phyloP scores from a whole-genome alignment of 2,797 vertebrate species.

The Sebastes oblongus region DNA sequence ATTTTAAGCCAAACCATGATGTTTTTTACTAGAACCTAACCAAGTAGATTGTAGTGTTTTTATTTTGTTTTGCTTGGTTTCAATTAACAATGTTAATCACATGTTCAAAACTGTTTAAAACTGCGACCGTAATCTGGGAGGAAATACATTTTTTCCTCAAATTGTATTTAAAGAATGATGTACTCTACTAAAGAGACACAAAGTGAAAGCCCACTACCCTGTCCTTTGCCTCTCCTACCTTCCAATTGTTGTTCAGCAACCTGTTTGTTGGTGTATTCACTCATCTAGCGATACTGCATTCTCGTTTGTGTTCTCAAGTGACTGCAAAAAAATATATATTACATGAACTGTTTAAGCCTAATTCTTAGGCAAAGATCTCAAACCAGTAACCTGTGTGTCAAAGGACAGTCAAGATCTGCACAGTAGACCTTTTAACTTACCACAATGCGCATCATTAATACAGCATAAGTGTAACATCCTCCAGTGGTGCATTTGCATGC shows the following conservation, averaged over 20 bases:
- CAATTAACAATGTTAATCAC: no score
- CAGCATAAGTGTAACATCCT: neutral
- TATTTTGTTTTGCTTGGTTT: no score
- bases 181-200: neutral
- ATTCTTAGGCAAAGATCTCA: neutral
- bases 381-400: neutral
- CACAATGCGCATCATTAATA: neutral
- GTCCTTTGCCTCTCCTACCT: neutral
- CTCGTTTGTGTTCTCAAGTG: neutral
- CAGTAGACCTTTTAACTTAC: neutral
- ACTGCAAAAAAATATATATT: neutral
- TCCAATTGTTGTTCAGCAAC: neutral
- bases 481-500: neutral
- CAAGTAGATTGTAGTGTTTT: no score
- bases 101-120: no score
- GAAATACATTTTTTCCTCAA: no score
- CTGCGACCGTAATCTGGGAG: no score
- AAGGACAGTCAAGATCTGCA: neutral
- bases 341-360: neutral
- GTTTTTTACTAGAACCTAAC: no score
- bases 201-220: neutral
- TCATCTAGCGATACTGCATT: neutral
- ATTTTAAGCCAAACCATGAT: no score
- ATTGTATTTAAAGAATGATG: neutral
- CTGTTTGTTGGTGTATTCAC: neutral